A percentile compares a stretch with the other conserved stretches of the same genome.
These are phyloP conservation scores for Dascillus cervinus DNA, from an alignment of 2,888 invertebrate genomes.

Conservation along the genomic window DNA sequence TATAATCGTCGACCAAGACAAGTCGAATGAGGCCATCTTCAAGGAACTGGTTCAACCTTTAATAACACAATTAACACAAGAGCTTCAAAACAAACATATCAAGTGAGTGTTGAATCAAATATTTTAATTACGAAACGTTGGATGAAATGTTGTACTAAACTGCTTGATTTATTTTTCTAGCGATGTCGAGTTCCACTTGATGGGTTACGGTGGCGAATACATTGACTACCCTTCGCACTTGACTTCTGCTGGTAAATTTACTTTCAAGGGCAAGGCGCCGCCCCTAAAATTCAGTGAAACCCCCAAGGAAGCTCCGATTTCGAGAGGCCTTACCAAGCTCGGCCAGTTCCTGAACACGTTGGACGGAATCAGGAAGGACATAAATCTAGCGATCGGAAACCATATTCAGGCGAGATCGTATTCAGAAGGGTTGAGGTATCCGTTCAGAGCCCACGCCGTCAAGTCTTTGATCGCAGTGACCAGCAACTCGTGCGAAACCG, in stretches of 20 bases:
- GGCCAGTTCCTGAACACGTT: conserved; percentile 28
- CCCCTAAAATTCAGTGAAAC: conserved; percentile 34
- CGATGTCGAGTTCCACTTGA: conserved; percentile 51
- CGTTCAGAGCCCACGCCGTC: conserved; percentile 68
- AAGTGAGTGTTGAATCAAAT: no score
- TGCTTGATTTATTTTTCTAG: conserved; percentile 33
- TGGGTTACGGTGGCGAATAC: conserved; percentile 51
- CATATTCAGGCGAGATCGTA: conserved; percentile 47
- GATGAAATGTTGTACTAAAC: background rate
- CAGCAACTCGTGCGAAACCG: conserved; percentile 52
- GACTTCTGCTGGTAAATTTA: conserved; percentile 39
- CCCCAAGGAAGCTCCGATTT: conserved; percentile 23
- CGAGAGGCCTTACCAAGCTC: conserved; percentile 23
- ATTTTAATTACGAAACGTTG: background rate
- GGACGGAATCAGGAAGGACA: conserved; percentile 32
- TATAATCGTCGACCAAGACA: conserved; percentile 62
- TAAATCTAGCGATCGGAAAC: conserved; percentile 22
- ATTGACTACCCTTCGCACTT: conserved; percentile 51
- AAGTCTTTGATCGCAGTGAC: conserved; percentile 64
- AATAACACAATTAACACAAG: conserved; percentile 51
- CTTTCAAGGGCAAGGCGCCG: conserved; percentile 46
- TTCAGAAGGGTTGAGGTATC: conserved; percentile 55
- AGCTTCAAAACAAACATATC: conserved; percentile 56
- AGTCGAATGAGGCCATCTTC: conserved; percentile 56
- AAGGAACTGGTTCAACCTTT: conserved; percentile 56